phyloP scores from a whole-genome alignment of 2,113 vertebrate species.

The Gobius niger region DNA sequence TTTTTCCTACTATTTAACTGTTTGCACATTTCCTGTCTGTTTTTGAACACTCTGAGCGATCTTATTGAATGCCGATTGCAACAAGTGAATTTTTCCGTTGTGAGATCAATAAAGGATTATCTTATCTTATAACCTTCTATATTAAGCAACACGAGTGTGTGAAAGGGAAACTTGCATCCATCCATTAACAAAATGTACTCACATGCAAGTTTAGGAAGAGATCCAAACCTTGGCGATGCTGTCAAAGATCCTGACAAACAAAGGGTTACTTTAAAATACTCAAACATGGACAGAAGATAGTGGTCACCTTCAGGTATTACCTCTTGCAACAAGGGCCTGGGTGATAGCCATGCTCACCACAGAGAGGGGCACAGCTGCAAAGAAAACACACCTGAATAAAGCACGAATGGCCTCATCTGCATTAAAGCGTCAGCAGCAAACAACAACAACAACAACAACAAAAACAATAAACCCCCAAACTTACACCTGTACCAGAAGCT shows the following conservation, averaged over 20 bases:
- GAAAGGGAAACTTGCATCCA: too few relatives aligned
- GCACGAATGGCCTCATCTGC: not conserved
- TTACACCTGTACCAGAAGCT: constrained; percentile 90
- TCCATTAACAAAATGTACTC: constrained; percentile 68
- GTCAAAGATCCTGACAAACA: constrained; percentile 78
- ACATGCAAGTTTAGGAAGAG: constrained; percentile 86
- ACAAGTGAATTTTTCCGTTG: too few relatives aligned
- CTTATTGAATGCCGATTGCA: too few relatives aligned
- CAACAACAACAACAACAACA: too few relatives aligned
- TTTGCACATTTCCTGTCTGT: too few relatives aligned
- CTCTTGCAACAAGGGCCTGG: constrained; percentile 83
- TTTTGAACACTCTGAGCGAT: too few relatives aligned
- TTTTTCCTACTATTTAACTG: too few relatives aligned
- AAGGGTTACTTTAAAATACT: not conserved
- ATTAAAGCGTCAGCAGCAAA: too few relatives aligned
- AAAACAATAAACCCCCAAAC: constrained; percentile 42
- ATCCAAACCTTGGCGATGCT: constrained; percentile 82
- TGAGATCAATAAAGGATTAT: too few relatives aligned
- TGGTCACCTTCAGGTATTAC: constrained; percentile 65
- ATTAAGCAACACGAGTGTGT: not conserved
- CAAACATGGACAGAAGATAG: not conserved
- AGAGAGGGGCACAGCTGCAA: constrained; percentile 86
- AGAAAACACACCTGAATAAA: constrained; percentile 10
- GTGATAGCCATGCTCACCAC: constrained; percentile 82
- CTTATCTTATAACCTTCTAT: too few relatives aligned